Conservation (phyloP, 2,113 vertebrate genomes). For the Oncorhynchus mykiss region DNA sequence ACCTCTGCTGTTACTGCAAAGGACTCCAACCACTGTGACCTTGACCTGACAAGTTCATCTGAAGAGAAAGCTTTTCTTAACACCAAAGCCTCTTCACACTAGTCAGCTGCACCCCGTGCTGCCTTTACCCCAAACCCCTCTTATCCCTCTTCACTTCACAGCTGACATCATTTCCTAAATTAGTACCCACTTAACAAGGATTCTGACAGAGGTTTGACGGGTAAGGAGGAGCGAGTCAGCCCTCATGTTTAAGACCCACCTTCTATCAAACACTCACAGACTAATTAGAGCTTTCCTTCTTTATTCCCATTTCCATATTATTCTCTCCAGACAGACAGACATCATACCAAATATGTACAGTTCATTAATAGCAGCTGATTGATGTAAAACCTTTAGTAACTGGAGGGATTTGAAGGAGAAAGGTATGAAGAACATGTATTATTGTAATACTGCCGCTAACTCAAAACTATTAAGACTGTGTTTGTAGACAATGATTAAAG, state of each 20-base stretch:
- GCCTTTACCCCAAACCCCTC: constrained; percentile 8
- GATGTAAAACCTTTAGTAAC: not conserved
- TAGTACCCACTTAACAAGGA: constrained; percentile 74
- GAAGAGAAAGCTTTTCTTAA: constrained; percentile 55
- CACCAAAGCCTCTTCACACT: constrained; percentile 51
- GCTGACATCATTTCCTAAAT: constrained; percentile 77
- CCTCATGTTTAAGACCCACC: constrained; percentile 68
- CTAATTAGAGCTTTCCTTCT: constrained; percentile 85
- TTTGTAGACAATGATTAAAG: not conserved
- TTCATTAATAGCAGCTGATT: constrained; percentile 71
- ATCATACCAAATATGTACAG: constrained; percentile 47
- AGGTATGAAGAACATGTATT: no score
- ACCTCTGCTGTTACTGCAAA: constrained; percentile 46
- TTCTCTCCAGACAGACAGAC: constrained; percentile 78
- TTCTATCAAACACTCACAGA: constrained; percentile 71
- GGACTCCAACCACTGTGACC: constrained; percentile 42
- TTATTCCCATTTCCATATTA: constrained; percentile 81
- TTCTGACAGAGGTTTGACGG: constrained; percentile 75
- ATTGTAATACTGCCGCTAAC: no score
- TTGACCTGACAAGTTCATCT: constrained; percentile 57
- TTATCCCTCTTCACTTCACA: constrained; percentile 70
- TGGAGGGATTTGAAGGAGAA: not conserved
- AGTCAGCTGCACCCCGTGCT: constrained; percentile 24
- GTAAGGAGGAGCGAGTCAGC: constrained; percentile 83
- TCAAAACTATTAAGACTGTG: not conserved